A percentile compares a stretch with the other conserved stretches of the same genome.
These are phyloP conservation scores for Cardiocondyla obscurior DNA, from an alignment of 1,140 invertebrate genomes.

Conservation along the genomic window DNA sequence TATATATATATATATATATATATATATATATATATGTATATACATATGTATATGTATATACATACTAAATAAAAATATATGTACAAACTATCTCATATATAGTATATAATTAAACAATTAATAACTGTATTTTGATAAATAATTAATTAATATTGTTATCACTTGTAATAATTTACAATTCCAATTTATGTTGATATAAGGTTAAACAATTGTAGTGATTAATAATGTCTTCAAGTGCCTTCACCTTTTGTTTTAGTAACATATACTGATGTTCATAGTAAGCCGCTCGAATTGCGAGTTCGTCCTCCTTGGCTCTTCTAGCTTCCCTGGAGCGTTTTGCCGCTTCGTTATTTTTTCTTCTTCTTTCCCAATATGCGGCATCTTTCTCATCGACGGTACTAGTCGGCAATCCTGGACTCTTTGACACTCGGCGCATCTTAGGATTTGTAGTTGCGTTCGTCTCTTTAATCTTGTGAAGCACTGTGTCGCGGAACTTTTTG, in stretches of 20 bases:
- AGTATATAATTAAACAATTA: not conserved
- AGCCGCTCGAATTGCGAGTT: conserved; percentile 94
- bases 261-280: conserved; percentile 93
- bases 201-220: no score
- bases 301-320: conserved; percentile 94
- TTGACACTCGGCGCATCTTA: conserved; percentile 86
- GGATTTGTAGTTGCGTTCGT: conserved; percentile 86
- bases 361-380: conserved; percentile 92
- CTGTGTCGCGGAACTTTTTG: conserved; percentile 87
- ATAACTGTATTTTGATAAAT: not conserved
- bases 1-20: not conserved
- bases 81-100: no score
- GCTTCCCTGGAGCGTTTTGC: conserved; percentile 97
- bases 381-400: conserved; percentile 87
- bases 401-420: conserved; percentile 71
- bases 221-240: no score
- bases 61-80: not conserved
- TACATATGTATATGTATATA: no score
- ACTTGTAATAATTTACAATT: not conserved
- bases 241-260: not conserved
- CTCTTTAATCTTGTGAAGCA: conserved; percentile 86
- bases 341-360: conserved; percentile 97
- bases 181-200: no score
- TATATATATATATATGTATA: not conserved
- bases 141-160: not conserved